A percentile compares a stretch with the other conserved stretches of the same genome.
phyloP scores from a whole-genome alignment of 2,797 vertebrate species.

The Merluccius polli region DNA sequence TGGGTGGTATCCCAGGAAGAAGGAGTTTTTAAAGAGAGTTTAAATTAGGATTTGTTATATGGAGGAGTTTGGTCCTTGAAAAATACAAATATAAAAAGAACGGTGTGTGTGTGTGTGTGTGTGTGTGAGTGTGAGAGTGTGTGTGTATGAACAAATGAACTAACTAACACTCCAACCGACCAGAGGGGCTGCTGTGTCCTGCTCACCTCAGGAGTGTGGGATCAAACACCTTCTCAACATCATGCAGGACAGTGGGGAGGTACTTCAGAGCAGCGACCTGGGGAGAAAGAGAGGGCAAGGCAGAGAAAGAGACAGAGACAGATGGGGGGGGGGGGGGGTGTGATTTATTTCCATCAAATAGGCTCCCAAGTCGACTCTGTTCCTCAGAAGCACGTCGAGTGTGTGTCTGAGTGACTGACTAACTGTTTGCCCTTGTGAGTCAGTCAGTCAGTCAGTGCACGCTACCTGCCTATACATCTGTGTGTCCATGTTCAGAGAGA shows the following conservation, averaged over 20 bases:
- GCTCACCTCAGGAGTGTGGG: constrained; percentile 92
- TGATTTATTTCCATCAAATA: constrained; percentile 40
- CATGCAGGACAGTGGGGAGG: constrained; percentile 91
- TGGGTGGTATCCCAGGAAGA: constrained; percentile 7
- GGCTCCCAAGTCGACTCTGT: constrained; percentile 11
- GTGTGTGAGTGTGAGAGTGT: constrained; percentile 1
- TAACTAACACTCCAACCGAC: too few relatives aligned
- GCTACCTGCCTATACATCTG: constrained; percentile 13
- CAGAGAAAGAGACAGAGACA: constrained; percentile 21
- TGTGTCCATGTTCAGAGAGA: constrained; percentile 4
- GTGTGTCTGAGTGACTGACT: constrained; percentile 1
- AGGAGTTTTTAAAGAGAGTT: constrained; percentile 9
- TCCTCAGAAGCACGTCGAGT: neutral
- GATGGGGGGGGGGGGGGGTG: constrained; percentile 1
- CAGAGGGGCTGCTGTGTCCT: constrained; percentile 8
- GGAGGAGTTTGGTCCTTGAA: constrained; percentile 32
- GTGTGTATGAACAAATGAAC: neutral
- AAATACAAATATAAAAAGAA: neutral
- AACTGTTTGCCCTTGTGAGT: constrained; percentile 12
- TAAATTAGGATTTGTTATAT: constrained; percentile 16
- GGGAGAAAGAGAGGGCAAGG: constrained; percentile 22
- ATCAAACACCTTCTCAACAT: constrained; percentile 94
- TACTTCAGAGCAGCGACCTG: constrained; percentile 97
- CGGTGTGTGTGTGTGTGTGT: constrained; percentile 38
- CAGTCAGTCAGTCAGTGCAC: too few relatives aligned